Base-by-base conservation (phyloP, 2,888 invertebrate species). In the Heteropelma amictum region DNA sequence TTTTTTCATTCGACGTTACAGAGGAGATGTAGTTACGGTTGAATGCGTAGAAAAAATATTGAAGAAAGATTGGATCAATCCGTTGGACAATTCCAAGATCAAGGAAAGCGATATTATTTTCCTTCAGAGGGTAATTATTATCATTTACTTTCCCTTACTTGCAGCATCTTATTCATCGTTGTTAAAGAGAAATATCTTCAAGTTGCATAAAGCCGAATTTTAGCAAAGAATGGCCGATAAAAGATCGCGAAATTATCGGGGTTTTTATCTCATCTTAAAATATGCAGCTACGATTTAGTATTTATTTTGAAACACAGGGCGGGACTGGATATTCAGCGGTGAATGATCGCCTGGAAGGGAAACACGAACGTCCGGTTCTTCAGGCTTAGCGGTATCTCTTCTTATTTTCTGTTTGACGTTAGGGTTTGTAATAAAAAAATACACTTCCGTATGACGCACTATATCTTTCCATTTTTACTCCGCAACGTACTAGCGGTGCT, bases 31-130 rank as follows among this genome's bases (percentile, higher is more conserved):
- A 4, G 95, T 99, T 1, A 98, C 98, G 0, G 92, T 97, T 93
- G 98, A 98, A 87, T 98, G 98, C 90, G 94, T 98, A 3, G 98
- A 99, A 83, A 98, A 97, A 87, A 92, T 99, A 12, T 97, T 99
- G 63, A 97, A 95, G 84, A 98, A 97, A 84, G 99, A 99, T 88
- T 97, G 97, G 98, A 91, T 96, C 19, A 98, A 99, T 90, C 99
- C 99, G 0, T 91, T 98, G 19, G 98, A 96, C 58, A 94, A 94
- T 64, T 93, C 95, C 72, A 95, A 94, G 87, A 87, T 98, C 4
- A 94, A 92, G 56, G 97, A 98, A 77, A 94, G 94, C 81, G 99
- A 99, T 86, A 96, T 99, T 26, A 98, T 99, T 85, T 92, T 92
- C 3, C 89, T 99, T 84, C 96, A 98, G 88, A 92, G 98, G 89